phyloP scores from a whole-genome alignment of 2,113 vertebrate species.

The Gavialis gangeticus region DNA sequence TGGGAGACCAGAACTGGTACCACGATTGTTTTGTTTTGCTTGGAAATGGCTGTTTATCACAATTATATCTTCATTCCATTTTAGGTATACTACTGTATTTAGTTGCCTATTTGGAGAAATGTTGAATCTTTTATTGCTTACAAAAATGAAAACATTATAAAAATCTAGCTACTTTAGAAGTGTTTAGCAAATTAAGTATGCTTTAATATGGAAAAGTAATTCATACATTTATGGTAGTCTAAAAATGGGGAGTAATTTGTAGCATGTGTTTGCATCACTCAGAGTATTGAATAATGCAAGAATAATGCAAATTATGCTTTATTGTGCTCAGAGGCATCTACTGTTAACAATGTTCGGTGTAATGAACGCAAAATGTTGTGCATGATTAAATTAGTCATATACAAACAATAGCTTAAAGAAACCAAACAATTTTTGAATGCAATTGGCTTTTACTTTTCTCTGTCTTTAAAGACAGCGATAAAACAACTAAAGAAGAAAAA shows the following conservation, averaged over 20 bases:
- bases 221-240: constrained; percentile 29
- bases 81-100: neutral
- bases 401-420: constrained; percentile 66
- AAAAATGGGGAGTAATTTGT: constrained; percentile 60
- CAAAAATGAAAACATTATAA: neutral
- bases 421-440: constrained; percentile 38
- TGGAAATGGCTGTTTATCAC: neutral
- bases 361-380: constrained; percentile 68
- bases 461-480: neutral
- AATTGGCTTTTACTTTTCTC: neutral
- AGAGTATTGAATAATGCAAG: constrained; percentile 54
- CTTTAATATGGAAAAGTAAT: constrained; percentile 3
- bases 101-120: neutral
- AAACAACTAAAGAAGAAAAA: neutral
- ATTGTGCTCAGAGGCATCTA: constrained; percentile 68
- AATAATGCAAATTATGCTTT: constrained; percentile 71
- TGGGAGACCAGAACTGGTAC: rapidly evolving
- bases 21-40: neutral
- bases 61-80: neutral
- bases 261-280: constrained; percentile 50
- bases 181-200: constrained; percentile 13
- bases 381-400: constrained; percentile 71
- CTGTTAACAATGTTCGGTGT: constrained; percentile 56
- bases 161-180: constrained; percentile 11
- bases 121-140: neutral